Evolutionary conservation across 53 echinoderm and acorn worm genomes (phyloP), one percentile per base, ranked within the genome.

Genomic region (Antedon mediterranea): DNA sequence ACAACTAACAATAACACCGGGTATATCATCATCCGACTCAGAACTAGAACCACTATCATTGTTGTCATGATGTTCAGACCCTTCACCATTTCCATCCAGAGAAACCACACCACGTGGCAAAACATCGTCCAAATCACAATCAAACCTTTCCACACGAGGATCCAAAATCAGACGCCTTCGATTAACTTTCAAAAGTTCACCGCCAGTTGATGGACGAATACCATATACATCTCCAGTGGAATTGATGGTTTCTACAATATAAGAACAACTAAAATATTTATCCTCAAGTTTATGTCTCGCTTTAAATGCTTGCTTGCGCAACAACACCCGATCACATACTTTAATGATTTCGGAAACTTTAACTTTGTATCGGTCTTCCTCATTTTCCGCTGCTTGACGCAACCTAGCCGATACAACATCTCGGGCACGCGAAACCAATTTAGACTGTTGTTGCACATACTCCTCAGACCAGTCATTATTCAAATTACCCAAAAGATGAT

Each of bases 401-500:
- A 79, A 79, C 37, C 73, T 37, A 6, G 81, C 75, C 31, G 73
- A 73, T n/a, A 72, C 81, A 74, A 81, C n/a, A 31, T 74, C 74
- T 30, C 74, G 81, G 6, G 43, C 81, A 29, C 81, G 73, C 43
- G 73, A 30, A 3, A 81, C 34, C 7, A 73, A 81, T 0, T 72
- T 28, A n/a, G 81, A 73, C 29, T 81, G 81, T 20, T 74, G 74
- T 81, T 31, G 3, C 31, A 42, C 26, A 14, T 32, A 15, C 11
- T 34, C 34, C 74, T 74, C 81, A 43, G 30, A 5, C 81, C 81
- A 81, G 32, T 71, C 71, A 30, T 34, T 26, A 27, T 28, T 23
- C 3, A 75, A 42, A 23, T 74, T 81, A 75, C 74, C 74, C 0
- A 81, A 30, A 32, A 73, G 74, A 0, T 81, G 81, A 32, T 37